Evolutionary conservation across 2,797 vertebrate genomes (phyloP), one percentile per base, ranked within the genome.

Genomic region (Trichosurus vulpecula): DNA sequence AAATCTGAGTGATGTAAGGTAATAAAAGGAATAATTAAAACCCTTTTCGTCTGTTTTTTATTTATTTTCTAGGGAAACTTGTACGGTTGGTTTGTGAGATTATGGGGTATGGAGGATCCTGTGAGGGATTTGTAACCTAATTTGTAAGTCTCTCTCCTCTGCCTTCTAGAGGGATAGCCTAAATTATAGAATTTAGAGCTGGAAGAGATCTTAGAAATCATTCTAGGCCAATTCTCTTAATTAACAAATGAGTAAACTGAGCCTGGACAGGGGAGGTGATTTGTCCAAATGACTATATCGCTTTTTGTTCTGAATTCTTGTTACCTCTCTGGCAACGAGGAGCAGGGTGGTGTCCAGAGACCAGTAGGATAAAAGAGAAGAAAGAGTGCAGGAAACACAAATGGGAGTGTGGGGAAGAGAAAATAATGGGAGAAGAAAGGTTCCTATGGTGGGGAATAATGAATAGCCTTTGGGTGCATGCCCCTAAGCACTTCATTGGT

Each of bases 1-100:
- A 94, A 96, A 95, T 96, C 92, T 92, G 52, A 90, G 52, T 81
- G 96, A 53, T 92, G 94, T 96, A 92, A 97, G 97, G 93, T 96
- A 98, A 98, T 97, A 98, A 98, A 98, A 97, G 92, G 55, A 27
- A 57, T 94, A 58, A 35, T 91, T 92, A 94, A 25, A 52, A 35
- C 90, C 31, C 6, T 95, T 87, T 52, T 91, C 53, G 53, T 66
- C 31, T 56, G 11, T 1, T 35, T 96, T 94, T 93, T 41, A 66
- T 94, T 94, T 41, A 3, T 47, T 94, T 52, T 55, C 11, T 1
- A 95, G 87, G 90, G 66, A 66, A 29, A 47, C 30, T 57, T 81
- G 27, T 3, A 31, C 31, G 19, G 61, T 12, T 41, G n/a, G 9
- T 87, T 57, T 90, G 31, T 4, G 6, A 47, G 22, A 81, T 16